Conservation (phyloP, 2,113 vertebrate species). For the Petromus typicus region DNA sequence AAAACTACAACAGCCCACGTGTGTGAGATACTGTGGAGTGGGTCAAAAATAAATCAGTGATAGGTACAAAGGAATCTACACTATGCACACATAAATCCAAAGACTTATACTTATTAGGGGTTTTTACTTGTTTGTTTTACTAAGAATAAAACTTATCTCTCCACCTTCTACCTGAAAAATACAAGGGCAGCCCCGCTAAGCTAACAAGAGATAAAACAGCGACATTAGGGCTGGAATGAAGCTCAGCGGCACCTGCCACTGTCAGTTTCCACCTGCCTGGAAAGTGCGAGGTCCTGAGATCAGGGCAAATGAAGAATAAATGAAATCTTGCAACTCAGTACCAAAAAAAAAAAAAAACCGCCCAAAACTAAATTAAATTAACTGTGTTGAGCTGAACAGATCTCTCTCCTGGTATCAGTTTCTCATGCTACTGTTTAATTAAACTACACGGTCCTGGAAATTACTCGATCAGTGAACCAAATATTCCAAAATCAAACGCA, state of each 20-base stretch:
- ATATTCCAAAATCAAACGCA: not conserved
- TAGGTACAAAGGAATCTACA: not conserved
- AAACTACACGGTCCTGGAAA: not conserved
- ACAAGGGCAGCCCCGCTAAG: not conserved
- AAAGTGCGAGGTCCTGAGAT: too few species aligned
- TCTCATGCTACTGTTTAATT: not conserved
- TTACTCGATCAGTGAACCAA: not conserved
- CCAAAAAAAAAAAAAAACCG: too few species aligned
- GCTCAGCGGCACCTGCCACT: too few species aligned
- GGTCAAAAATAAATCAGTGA: not conserved
- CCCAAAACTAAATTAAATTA: accelerated
- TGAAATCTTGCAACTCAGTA: too few species aligned
- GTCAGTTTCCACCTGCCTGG: too few species aligned
- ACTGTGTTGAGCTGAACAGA: not conserved
- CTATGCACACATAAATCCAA: not conserved
- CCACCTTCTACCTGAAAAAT: not conserved
- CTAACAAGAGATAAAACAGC: not conserved
- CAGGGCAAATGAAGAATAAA: too few species aligned
- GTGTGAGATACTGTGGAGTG: not conserved
- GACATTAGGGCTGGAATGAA: too few species aligned
- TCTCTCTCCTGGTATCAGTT: not conserved
- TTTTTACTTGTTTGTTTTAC: not conserved
- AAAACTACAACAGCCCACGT: not conserved
- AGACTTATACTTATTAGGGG: not conserved
- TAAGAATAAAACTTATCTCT: conserved; percentile 17